phyloP scores from a whole-genome alignment of 2,888 invertebrate species.

The Caenorhabditis panamensis region DNA sequence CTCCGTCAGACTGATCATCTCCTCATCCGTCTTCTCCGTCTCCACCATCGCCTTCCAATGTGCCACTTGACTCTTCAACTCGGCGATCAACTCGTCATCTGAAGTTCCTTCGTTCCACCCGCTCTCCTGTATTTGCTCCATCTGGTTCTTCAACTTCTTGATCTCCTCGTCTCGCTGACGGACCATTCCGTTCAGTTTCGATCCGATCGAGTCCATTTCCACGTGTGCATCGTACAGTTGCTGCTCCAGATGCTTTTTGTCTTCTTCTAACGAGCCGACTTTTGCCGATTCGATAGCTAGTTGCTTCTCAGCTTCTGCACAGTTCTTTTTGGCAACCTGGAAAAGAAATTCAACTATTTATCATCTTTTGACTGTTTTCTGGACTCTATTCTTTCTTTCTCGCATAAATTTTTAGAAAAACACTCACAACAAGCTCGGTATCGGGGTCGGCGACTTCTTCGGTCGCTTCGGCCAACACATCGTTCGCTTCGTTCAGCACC shows the following conservation, averaged over 20 bases:
- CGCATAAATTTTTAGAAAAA: too few relatives aligned
- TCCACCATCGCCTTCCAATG: conserved; percentile 64
- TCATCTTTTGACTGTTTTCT: not conserved
- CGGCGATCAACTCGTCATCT: conserved; percentile 33
- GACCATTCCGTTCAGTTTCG: conserved; percentile 70
- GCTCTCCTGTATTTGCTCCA: conserved; percentile 53
- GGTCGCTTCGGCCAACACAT: conserved; percentile 73
- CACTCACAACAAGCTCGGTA: conserved; percentile 71
- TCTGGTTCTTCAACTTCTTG: conserved; percentile 65
- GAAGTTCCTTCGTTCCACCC: conserved; percentile 41
- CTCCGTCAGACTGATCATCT: conserved; percentile 30
- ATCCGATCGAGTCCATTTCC: conserved; percentile 72
- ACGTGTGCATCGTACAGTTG: conserved; percentile 70
- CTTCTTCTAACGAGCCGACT: conserved; percentile 44
- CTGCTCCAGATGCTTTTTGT: conserved; percentile 64
- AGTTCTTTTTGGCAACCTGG: conserved; percentile 73
- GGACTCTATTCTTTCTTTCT: too few relatives aligned
- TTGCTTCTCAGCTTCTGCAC: conserved; percentile 72
- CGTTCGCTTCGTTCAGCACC: conserved; percentile 73
- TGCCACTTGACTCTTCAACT: conserved; percentile 58
- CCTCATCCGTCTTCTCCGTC: not conserved
- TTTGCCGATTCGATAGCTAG: conserved; percentile 62
- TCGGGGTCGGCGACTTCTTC: conserved; percentile 77
- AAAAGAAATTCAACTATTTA: conserved; percentile 10
- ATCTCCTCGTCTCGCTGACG: conserved; percentile 73